Evolutionary conservation across 2,797 vertebrate species (phyloP), one percentile per base, ranked within the genome.

Genomic region (Melanotaenia pygmaea): DNA sequence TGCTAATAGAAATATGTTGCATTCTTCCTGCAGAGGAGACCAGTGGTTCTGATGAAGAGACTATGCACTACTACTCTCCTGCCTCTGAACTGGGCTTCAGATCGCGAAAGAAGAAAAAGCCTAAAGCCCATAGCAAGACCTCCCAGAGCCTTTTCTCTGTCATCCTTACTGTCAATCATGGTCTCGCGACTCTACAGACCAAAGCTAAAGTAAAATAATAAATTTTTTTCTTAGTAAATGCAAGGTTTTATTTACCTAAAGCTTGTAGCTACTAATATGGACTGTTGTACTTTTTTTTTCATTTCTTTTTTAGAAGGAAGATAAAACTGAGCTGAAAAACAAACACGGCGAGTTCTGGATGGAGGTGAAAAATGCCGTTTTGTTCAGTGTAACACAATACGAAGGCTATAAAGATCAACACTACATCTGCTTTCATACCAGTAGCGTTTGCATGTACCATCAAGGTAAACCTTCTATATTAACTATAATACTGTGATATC

Each of bases 341-440:
- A 96, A 96, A 83, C 97, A 98, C 0, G 97, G 97, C 0, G 98
- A 99, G 91, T 98, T 99, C 91, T 99, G 98, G 97, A 60, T 98
- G 16, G 97, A 99, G 76, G 93, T 98, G 84, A 96, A 92, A 79
- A 94, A 91, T 13, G 96, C 96, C 0, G 96, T 96, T 0, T 88
- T 99, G 30, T 99, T 99, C 82, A 96, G 95, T 0, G 98, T 99
- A 63, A 96, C 94, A 0, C 97, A 96, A 73, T 97, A 99, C 0
- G 96, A 99, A 91, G 98, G 98, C 59, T 97, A 94, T 77, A 97
- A 97, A 81, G 97, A 99, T 85, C 97, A 97, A 77, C 98, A 99
- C 89, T 99, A 97, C 67, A 84, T 99, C 86, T 99, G 98, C 85
- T 96, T 99, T 58, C 97, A 99, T 80, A 96, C 94, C 18, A 94